These are phyloP conservation scores for Aphelenchoides besseyi DNA, from an alignment of 1,140 invertebrate species.

Conservation along the genomic window DNA sequence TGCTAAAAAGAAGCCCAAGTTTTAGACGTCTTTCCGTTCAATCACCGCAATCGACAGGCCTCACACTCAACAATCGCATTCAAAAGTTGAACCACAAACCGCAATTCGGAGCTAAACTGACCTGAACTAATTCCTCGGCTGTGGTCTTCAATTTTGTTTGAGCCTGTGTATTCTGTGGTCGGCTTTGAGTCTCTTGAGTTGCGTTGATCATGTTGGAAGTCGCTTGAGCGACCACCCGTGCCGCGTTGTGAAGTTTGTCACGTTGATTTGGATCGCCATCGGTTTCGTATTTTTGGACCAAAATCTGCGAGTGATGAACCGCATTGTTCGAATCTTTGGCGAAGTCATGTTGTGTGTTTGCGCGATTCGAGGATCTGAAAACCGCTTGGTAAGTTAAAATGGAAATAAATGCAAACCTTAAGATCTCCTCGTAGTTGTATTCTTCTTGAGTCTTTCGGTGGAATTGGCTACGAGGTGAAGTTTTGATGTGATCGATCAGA, in stretches of 20 bases:
- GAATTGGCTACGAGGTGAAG: constrained; percentile 55
- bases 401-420: constrained; percentile 21
- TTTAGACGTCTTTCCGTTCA: too few species aligned
- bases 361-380: constrained; percentile 80
- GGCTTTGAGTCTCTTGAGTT: constrained; percentile 81
- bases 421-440: constrained; percentile 62
- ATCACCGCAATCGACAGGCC: too few species aligned
- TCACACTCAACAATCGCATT: too few species aligned
- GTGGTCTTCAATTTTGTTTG: constrained; percentile 80
- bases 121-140: constrained; percentile 80
- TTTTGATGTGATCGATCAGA: constrained; percentile 82
- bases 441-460: constrained; percentile 61
- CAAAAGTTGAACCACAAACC: background rate
- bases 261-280: constrained; percentile 77
- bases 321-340: constrained; percentile 77
- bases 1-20: background rate
- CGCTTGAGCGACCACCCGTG: constrained; percentile 75
- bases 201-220: constrained; percentile 87
- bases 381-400: constrained; percentile 64
- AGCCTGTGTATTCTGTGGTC: constrained; percentile 76
- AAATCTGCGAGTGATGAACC: constrained; percentile 55
- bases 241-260: constrained; percentile 81
- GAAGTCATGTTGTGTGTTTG: constrained; percentile 75
- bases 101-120: constrained; percentile 11
- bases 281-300: constrained; percentile 79